These are phyloP conservation scores for Campoplex capitator DNA, from an alignment of 2,888 invertebrate species.

Conservation along the genomic window DNA sequence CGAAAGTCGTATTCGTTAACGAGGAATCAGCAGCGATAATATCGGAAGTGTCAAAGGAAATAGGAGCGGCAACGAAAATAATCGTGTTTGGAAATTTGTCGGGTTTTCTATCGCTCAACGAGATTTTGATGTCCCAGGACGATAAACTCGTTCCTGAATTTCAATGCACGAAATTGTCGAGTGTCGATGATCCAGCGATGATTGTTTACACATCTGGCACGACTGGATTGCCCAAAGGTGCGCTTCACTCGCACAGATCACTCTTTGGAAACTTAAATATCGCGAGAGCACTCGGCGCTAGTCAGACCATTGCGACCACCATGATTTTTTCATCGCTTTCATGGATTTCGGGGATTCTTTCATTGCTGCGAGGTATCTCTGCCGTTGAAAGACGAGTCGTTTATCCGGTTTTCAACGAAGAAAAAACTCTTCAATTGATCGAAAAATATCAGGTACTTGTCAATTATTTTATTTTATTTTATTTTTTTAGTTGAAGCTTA, in stretches of 20 bases:
- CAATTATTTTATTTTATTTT: neutral
- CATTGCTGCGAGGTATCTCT: slow-evolving; percentile 64
- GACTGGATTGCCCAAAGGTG: slow-evolving; percentile 79
- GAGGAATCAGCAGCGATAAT: slow-evolving; percentile 44
- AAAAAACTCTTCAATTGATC: slow-evolving; percentile 73
- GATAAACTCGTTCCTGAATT: slow-evolving; percentile 59
- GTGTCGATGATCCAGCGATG: slow-evolving; percentile 68
- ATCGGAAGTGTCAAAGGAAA: slow-evolving; percentile 52
- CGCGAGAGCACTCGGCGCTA: neutral
- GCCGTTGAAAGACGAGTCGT: slow-evolving; percentile 69
- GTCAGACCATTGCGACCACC: neutral
- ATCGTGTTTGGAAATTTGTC: slow-evolving; percentile 63
- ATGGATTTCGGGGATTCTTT: slow-evolving; percentile 78
- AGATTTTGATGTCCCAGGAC: slow-evolving; percentile 58
- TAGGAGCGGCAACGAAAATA: slow-evolving; percentile 62
- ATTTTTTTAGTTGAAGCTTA: neutral
- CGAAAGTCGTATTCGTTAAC: slow-evolving; percentile 68
- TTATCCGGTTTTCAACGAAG: slow-evolving; percentile 73
- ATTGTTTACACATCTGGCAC: slow-evolving; percentile 81
- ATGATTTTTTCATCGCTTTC: slow-evolving; percentile 76
- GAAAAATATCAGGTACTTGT: slow-evolving; percentile 79
- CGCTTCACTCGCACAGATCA: slow-evolving; percentile 74
- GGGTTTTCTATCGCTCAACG: slow-evolving; percentile 61
- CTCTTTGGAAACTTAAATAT: slow-evolving; percentile 64
- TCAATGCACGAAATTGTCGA: slow-evolving; percentile 60